Evolutionary conservation across 1,140 invertebrate species (phyloP), one percentile per base, ranked within the genome.

Genomic region (Penaeus japonicus): DNA sequence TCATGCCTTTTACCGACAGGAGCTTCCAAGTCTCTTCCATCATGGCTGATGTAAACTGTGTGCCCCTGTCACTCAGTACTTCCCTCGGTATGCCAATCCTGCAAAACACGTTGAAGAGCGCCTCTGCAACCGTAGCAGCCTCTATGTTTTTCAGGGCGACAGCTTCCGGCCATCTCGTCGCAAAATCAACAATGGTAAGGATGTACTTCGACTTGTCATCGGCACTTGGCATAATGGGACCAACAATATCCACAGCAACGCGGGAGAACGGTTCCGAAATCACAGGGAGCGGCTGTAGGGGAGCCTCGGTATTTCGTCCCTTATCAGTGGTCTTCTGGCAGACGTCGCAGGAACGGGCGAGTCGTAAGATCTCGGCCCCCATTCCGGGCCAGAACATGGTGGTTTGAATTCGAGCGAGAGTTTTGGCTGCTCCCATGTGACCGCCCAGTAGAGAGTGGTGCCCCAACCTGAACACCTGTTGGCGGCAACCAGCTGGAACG

Each of bases 181-280:
- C 92, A 97, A 99, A 92, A 98, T 99, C 92, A 95, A 96, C 0
- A 97, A 99, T 92, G 91, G 93, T 2, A 97, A 99, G 98, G 97
- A 35, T 96, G 99, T 92, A 96, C 96, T 18, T 98, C 97, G 91
- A 97, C 7, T 35, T 35, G 12, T 32, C 77, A n/a, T n/a, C n/a
- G n/a, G n/a, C n/a, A n/a, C n/a, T n/a, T n/a, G n/a, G 30, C 35
- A 22, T 12, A 22, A 12, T 7, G 20, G 77, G 24, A 39, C 77
- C 30, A 79, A n/a, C 22, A 39, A 30, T 12, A n/a, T 30, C 35
- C 77, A 79, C 77, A 12, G 12, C 77, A 32, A 79, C 27, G 27
- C 35, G 4, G 10, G 24, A n/a, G 27, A 79, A 32, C 12, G 10
- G 35, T 32, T 79, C 77, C 7, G 24, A 5, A 22, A 32, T 79